Percentiles rank a stretch among this genome's conserved stretches.
These are phyloP conservation scores for Palythoa grandiflora DNA, from an alignment of 92 coral and sea anemone species.

Conservation along the genomic window DNA sequence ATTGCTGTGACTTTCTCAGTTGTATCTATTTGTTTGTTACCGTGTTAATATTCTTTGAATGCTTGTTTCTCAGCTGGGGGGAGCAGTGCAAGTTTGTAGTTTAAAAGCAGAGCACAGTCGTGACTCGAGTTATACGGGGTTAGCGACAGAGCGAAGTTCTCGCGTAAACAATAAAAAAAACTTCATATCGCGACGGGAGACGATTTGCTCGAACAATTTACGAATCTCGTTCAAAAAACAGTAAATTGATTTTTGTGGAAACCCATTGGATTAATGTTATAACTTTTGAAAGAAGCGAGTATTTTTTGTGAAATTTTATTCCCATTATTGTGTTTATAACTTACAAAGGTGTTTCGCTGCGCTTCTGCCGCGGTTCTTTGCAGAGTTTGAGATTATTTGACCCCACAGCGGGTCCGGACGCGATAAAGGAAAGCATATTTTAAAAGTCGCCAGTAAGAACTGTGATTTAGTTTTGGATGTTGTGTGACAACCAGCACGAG, in stretches of 20 bases:
- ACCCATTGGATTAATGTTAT: not conserved
- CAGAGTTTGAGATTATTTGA: conserved; percentile 49
- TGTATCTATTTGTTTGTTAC: conserved; percentile 85
- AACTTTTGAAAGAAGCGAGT: not conserved
- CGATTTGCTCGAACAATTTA: conserved; percentile 50
- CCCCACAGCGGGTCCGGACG: conserved; percentile 57
- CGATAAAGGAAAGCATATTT: conserved; percentile 44
- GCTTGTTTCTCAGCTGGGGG: conserved; percentile 87
- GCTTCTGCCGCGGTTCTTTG: conserved; percentile 47
- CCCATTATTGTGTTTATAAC: conserved; percentile 10
- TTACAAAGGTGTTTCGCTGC: conserved; percentile 1
- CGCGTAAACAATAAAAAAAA: conserved; percentile 55
- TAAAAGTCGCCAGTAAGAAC: conserved; percentile 44
- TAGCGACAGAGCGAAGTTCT: conserved; percentile 49
- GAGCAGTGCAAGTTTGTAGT: conserved; percentile 75
- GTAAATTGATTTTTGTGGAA: not conserved
- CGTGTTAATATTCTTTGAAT: conserved; percentile 85
- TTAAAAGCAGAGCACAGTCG: conserved; percentile 60
- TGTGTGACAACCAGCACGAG: conserved; percentile 44
- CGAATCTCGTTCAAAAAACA: conserved; percentile 43
- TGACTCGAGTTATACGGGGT: conserved; percentile 43
- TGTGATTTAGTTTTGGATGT: conserved; percentile 37
- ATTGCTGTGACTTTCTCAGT: conserved; percentile 50
- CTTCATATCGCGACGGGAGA: conserved; percentile 48
- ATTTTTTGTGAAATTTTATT: conserved; percentile 12